Evolutionary conservation across 2,888 invertebrate species (phyloP).

Genomic region (Euphydryas editha): DNA sequence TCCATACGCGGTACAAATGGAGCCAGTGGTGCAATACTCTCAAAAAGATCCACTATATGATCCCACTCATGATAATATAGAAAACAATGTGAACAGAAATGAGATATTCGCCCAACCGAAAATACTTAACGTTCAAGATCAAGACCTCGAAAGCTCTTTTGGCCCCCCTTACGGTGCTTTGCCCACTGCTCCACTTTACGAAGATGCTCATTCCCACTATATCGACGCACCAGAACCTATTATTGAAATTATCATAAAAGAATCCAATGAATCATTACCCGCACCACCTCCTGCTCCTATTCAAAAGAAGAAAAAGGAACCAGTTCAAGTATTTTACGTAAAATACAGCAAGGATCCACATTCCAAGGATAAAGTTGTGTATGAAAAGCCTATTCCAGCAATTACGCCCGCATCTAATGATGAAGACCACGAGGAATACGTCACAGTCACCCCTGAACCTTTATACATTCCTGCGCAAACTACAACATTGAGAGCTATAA

Average conservation of each 20-base stretch:
- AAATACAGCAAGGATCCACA: conserved; percentile 94
- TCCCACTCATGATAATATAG: conserved; percentile 77
- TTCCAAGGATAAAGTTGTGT: conserved; percentile 88
- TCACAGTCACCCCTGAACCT: conserved; percentile 81
- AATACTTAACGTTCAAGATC: conserved; percentile 74
- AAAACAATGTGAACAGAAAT: conserved; percentile 72
- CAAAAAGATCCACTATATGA: conserved; percentile 91
- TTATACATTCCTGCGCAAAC: conserved; percentile 84
- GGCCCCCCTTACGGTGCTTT: conserved; percentile 76
- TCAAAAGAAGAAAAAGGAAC: conserved; percentile 87
- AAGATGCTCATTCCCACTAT: conserved; percentile 80
- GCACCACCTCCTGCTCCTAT: conserved; percentile 84
- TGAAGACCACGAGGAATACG: conserved; percentile 84
- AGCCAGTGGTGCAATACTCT: conserved; percentile 90
- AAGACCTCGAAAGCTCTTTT: conserved; percentile 71
- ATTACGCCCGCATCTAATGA: conserved; percentile 88
- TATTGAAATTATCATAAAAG: conserved; percentile 95
- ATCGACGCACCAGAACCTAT: conserved; percentile 94
- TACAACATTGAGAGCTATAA: conserved; percentile 92
- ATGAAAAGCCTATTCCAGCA: conserved; percentile 92
- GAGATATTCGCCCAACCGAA: conserved; percentile 79
- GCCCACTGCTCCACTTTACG: conserved; percentile 77
- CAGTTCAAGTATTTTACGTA: conserved; percentile 95
- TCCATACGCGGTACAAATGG: conserved; percentile 91
- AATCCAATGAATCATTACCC: conserved; percentile 92